These are phyloP conservation scores for Macrosteles quadrilineatus DNA, from an alignment of 1,140 invertebrate species.

Conservation along the genomic window DNA sequence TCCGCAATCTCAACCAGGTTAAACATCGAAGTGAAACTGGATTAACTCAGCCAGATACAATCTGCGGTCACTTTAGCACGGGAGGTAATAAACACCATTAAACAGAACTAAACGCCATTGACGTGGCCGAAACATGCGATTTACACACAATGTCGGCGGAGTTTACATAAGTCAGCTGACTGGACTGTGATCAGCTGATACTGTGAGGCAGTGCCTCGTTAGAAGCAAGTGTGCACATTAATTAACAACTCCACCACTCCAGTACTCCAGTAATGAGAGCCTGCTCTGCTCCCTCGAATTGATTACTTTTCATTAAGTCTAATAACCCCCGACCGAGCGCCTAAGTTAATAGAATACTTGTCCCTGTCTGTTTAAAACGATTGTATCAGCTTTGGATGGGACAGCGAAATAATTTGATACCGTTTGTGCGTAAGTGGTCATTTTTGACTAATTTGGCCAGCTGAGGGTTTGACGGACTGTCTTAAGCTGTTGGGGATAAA, in stretches of 20 bases:
- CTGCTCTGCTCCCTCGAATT: not conserved
- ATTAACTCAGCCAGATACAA: too few species aligned
- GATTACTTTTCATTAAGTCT: slow-evolving; percentile 18
- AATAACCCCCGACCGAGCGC: not conserved
- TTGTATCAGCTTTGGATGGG: not conserved
- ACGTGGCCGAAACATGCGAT: slow-evolving; percentile 19
- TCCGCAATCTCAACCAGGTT: too few species aligned
- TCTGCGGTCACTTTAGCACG: not conserved
- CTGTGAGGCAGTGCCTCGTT: not conserved
- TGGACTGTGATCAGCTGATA: not conserved
- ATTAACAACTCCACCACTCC: not conserved
- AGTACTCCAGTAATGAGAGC: slow-evolving; percentile 1
- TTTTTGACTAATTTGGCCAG: too few species aligned
- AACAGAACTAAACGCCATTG: not conserved
- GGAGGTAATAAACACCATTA: slow-evolving; percentile 25
- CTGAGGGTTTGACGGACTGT: too few species aligned
- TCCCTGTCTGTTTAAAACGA: not conserved
- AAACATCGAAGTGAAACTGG: too few species aligned
- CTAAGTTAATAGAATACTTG: slow-evolving; percentile 15
- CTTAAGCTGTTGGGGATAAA: too few species aligned
- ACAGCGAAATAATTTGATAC: too few species aligned
- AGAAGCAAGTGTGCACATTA: not conserved
- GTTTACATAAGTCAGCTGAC: slow-evolving; percentile 10
- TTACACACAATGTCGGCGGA: slow-evolving; percentile 11
- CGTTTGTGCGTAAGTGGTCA: too few species aligned